Evolutionary conservation across 2,888 invertebrate species (phyloP).

Genomic region (Tinea semifulvella): DNA sequence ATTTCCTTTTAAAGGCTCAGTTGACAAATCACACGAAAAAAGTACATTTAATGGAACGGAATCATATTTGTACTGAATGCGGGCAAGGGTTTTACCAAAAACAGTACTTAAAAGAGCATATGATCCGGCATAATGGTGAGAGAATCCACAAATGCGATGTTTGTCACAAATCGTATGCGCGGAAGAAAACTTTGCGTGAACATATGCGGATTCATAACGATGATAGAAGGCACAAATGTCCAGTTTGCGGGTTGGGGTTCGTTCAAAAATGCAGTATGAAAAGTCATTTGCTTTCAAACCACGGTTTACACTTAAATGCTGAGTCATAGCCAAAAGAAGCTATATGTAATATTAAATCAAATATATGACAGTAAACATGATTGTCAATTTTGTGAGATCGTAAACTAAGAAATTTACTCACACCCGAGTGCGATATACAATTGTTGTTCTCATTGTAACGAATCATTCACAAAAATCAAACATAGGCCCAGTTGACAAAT

Average conservation of each 20-base stretch:
- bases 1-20: slow-evolving; percentile 47
- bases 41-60: slow-evolving; percentile 50
- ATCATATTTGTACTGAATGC: slow-evolving; percentile 48
- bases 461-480: slow-evolving; percentile 48
- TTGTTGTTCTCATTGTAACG: slow-evolving; percentile 44
- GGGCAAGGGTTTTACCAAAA: slow-evolving; percentile 52
- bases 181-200: slow-evolving; percentile 49
- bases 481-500: slow-evolving; percentile 46
- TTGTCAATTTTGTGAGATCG: slow-evolving; percentile 31
- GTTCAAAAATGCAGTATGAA: slow-evolving; percentile 54
- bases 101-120: slow-evolving; percentile 48
- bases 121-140: slow-evolving; percentile 52
- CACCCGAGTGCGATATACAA: slow-evolving; percentile 39
- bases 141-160: slow-evolving; percentile 42
- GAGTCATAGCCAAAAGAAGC: background rate
- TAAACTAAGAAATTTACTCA: slow-evolving; percentile 54
- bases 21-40: slow-evolving; percentile 51
- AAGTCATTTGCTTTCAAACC: slow-evolving; percentile 51
- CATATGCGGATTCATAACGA: slow-evolving; percentile 58
- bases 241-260: slow-evolving; percentile 41
- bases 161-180: slow-evolving; percentile 46
- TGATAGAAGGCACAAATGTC: slow-evolving; percentile 50
- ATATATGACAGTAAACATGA: too few relatives aligned
- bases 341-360: too few relatives aligned
- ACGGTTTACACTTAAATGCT: slow-evolving; percentile 25